Conservation (phyloP, 2,888 invertebrate species). For the Mechanitis mazaeus region DNA sequence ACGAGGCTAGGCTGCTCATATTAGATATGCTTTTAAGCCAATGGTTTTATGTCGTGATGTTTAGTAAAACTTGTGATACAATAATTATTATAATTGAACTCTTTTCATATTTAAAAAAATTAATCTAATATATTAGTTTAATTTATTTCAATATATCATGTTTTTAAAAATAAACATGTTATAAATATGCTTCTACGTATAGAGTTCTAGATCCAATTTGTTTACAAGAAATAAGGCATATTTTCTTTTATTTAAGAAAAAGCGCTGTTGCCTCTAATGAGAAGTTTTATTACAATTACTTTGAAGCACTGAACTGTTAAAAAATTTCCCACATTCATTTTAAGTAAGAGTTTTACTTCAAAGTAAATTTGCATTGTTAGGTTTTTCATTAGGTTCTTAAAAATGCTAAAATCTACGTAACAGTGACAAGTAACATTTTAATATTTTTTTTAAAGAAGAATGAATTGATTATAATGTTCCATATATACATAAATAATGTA, state of each 20-base stretch:
- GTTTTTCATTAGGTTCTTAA: conserved; percentile 8
- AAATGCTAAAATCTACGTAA: not conserved
- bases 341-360: conserved; percentile 9
- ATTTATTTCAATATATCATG: too few species aligned
- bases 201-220: too few species aligned
- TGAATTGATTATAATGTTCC: not conserved
- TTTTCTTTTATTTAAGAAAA: conserved; percentile 9
- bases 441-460: too few species aligned
- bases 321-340: conserved; percentile 21
- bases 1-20: not conserved
- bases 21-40: conserved; percentile 9
- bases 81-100: too few species aligned
- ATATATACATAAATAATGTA: too few species aligned
- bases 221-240: too few species aligned
- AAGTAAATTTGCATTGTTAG: conserved; percentile 13
- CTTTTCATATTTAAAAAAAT: too few species aligned
- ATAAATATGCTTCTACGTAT: too few species aligned
- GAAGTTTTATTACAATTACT: conserved; percentile 21
- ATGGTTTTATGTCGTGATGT: not conserved
- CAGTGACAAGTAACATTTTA: not conserved
- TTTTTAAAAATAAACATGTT: too few species aligned
- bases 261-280: conserved; percentile 20
- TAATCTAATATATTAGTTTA: too few species aligned
- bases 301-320: conserved; percentile 16
- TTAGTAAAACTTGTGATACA: not conserved